Conservation (phyloP, 2,797 vertebrate genomes). For the Buceros bicornis region DNA sequence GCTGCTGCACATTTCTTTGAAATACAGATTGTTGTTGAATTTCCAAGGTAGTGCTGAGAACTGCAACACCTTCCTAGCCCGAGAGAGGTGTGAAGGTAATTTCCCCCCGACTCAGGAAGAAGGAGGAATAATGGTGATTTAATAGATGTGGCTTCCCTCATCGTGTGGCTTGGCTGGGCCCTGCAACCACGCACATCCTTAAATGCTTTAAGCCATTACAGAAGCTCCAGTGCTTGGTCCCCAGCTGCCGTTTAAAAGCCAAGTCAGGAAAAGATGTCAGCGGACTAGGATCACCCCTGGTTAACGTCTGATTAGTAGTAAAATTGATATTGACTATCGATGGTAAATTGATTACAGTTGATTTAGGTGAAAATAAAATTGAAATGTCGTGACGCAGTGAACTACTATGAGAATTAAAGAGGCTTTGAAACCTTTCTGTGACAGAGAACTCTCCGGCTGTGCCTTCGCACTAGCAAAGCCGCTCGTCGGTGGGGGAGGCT, state of each 20-base stretch:
- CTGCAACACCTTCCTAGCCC: neutral
- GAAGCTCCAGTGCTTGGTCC: neutral
- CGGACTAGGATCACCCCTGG: neutral
- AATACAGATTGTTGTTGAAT: slow-evolving; percentile 13
- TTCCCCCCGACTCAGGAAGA: neutral
- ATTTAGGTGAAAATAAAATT: neutral
- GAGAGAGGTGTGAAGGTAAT: neutral
- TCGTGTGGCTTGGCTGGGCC: neutral
- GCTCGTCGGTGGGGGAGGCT: fast-evolving
- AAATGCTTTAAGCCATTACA: neutral
- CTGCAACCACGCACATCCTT: neutral
- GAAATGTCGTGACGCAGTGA: neutral
- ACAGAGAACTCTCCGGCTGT: neutral
- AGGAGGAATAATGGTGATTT: neutral
- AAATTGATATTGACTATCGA: neutral
- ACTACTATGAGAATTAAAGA: neutral
- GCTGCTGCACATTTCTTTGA: neutral
- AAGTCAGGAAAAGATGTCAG: neutral
- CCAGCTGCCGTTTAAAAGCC: neutral
- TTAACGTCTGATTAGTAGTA: neutral
- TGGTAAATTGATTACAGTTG: neutral
- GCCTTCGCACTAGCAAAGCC: neutral
- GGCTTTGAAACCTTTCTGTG: neutral
- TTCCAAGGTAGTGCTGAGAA: neutral
- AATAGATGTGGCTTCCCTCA: neutral